Conservation (phyloP, 2,888 invertebrate species). For the Agrenia bidenticulata region DNA sequence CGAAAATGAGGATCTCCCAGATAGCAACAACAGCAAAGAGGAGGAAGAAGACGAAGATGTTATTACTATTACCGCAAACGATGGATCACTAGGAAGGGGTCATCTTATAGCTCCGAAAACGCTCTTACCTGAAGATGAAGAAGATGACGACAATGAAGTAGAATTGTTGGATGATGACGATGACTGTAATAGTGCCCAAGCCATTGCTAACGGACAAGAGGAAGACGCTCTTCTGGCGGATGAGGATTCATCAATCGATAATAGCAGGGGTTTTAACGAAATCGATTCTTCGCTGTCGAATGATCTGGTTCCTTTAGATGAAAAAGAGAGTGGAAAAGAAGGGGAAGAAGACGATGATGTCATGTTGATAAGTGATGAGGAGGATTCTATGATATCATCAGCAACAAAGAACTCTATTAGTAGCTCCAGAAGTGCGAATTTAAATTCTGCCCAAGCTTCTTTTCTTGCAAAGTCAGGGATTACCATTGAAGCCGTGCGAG, state of each 20-base stretch:
- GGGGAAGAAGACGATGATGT: constrained; percentile 49
- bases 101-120: too few relatives aligned
- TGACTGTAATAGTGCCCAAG: constrained; percentile 34
- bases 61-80: constrained; percentile 41
- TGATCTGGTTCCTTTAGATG: constrained; percentile 18
- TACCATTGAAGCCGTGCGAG: constrained; percentile 2
- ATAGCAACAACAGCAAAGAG: neutral
- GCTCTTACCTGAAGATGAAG: constrained; percentile 43
- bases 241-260: constrained; percentile 5
- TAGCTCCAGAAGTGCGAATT: too few relatives aligned
- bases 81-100: neutral
- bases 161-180: constrained; percentile 53
- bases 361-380: constrained; percentile 41
- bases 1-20: constrained; percentile 9
- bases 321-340: constrained; percentile 50
- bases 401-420: too few relatives aligned
- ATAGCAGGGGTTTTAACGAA: constrained; percentile 22
- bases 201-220: constrained; percentile 44
- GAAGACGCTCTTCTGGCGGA: constrained; percentile 23
- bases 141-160: constrained; percentile 48
- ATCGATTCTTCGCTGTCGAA: constrained; percentile 38
- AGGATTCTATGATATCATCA: neutral
- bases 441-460: neutral
- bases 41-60: neutral
- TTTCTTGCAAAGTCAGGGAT: neutral